Conservation (phyloP, 2,888 invertebrate genomes). For the Tanytarsus gracilentus region DNA sequence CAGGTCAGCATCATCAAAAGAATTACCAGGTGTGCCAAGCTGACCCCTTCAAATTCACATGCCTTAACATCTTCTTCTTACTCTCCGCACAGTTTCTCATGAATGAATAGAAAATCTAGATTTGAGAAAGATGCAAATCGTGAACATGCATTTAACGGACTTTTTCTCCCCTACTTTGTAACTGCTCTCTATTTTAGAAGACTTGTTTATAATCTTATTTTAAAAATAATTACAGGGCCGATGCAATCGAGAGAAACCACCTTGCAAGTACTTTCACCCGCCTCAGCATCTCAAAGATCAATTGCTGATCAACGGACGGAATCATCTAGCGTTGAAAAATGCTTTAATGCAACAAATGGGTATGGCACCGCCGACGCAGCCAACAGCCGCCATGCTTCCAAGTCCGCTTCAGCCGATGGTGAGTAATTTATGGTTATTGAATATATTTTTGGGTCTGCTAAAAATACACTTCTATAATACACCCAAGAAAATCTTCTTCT, state of each 20-base stretch:
- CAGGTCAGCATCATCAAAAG: constrained; percentile 23
- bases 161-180: background rate
- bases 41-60: constrained; percentile 22
- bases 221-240: constrained; percentile 77
- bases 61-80: background rate
- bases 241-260: constrained; percentile 99
- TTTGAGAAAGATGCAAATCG: constrained; percentile 9
- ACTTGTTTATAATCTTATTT: background rate
- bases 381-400: constrained; percentile 57
- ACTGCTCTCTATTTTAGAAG: constrained; percentile 3
- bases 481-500: background rate
- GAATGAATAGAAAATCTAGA: no score
- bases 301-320: constrained; percentile 97
- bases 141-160: background rate
- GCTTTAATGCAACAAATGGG: constrained; percentile 96
- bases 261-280: constrained; percentile 99
- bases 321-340: constrained; percentile 98
- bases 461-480: no score
- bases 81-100: background rate
- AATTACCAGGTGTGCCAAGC: constrained; percentile 21
- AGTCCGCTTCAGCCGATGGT: constrained; percentile 91
- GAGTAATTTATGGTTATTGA: constrained; percentile 45
- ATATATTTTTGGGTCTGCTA: background rate
- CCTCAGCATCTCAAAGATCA: constrained; percentile 99
- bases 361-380: constrained; percentile 73